Evolutionary conservation across 2,797 vertebrate genomes (phyloP).

Genomic region (Microhierax caerulescens): DNA sequence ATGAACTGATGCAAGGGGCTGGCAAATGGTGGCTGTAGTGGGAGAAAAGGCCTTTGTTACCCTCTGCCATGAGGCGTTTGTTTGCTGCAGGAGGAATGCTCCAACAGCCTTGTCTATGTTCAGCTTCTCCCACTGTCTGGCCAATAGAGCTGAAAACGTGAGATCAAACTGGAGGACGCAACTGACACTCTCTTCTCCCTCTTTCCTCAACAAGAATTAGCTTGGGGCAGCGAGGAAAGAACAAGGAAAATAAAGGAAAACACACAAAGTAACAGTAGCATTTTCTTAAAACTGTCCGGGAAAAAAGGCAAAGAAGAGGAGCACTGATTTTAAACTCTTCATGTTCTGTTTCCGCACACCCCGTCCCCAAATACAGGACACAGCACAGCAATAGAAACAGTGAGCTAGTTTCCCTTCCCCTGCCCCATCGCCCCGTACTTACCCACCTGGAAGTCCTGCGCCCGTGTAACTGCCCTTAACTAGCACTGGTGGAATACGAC

Average conservation of each 20-base stretch:
- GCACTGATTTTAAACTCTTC: background rate
- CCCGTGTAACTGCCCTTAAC: background rate
- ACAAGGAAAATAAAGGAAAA: background rate
- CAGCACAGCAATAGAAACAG: background rate
- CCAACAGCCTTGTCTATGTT: background rate
- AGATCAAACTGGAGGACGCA: background rate
- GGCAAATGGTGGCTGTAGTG: background rate
- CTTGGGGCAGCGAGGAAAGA: background rate
- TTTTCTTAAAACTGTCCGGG: background rate
- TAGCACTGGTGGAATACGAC: accelerated
- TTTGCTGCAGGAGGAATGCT: background rate
- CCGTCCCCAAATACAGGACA: background rate
- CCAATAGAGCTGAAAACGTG: background rate
- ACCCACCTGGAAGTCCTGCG: background rate
- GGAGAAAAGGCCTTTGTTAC: background rate
- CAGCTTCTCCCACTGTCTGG: background rate
- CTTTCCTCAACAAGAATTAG: background rate
- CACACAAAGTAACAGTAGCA: background rate
- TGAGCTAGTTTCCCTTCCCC: background rate
- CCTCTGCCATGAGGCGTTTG: background rate
- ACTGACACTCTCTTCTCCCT: background rate
- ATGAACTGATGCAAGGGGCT: background rate
- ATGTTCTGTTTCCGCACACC: background rate
- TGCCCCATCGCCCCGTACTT: accelerated
- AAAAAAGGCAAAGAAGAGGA: background rate